phyloP scores from a whole-genome alignment of 2,797 vertebrate species.

The Borostomias antarcticus region DNA sequence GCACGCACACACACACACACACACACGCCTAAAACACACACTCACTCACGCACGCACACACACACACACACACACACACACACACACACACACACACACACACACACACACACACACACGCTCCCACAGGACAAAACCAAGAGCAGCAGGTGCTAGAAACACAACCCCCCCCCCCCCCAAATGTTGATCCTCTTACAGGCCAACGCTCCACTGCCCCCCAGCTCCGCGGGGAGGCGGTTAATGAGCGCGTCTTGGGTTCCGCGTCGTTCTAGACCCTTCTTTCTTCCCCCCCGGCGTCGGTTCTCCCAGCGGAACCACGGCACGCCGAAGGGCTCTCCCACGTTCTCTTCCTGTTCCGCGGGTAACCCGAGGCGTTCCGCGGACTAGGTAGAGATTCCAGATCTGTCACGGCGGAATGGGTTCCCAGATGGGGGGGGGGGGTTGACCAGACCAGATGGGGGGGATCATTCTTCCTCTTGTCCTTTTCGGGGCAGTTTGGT shows the following conservation, averaged over 20 bases:
- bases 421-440: not conserved
- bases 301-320: not conserved
- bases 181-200: constrained; percentile 45
- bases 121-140: constrained; percentile 56
- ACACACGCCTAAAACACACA: no score
- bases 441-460: constrained; percentile 9
- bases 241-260: constrained; percentile 24
- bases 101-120: no score
- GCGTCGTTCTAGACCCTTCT: constrained; percentile 9
- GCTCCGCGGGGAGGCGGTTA: constrained; percentile 61
- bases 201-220: constrained; percentile 36
- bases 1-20: no score
- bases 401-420: constrained; percentile 8
- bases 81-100: no score
- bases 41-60: no score
- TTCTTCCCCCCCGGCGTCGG: not conserved
- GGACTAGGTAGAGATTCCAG: constrained; percentile 2
- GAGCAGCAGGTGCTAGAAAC: constrained; percentile 59
- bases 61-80: no score
- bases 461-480: not conserved
- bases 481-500: not conserved
- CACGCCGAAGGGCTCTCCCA: not conserved
- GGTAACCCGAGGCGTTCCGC: not conserved
- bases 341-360: not conserved
- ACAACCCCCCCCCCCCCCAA: constrained; percentile 19